phyloP scores from a whole-genome alignment of 2,113 vertebrate species.

The Phaethornis superciliosus region DNA sequence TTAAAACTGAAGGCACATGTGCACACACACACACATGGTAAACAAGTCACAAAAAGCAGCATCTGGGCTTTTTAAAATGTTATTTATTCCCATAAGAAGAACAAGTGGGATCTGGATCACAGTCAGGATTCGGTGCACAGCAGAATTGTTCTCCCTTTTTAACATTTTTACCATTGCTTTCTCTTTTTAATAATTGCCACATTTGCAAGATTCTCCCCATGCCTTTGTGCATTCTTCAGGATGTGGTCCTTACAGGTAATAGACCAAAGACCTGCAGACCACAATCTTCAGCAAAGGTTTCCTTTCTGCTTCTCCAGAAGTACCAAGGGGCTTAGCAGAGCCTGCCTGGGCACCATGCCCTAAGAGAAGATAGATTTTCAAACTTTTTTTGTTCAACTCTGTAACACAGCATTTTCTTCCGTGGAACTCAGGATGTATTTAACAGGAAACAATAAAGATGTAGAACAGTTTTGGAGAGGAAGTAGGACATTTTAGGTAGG shows the following conservation, averaged over 20 bases:
- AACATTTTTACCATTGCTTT: background rate
- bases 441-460: constrained; percentile 30
- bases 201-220: background rate
- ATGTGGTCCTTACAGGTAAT: background rate
- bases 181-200: background rate
- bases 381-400: background rate
- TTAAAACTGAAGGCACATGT: background rate
- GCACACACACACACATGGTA: rapidly evolving
- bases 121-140: rapidly evolving
- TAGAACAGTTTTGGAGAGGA: constrained; percentile 18
- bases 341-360: background rate
- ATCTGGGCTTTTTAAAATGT: background rate
- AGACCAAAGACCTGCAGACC: background rate
- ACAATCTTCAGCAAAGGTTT: background rate
- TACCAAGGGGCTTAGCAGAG: background rate
- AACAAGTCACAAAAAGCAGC: background rate
- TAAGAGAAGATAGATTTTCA: background rate
- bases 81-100: background rate
- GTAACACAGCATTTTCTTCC: background rate
- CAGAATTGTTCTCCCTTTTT: background rate
- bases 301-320: background rate
- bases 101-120: background rate
- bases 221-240: background rate
- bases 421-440: background rate
- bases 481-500: background rate